phyloP scores from a whole-genome alignment of 2,797 vertebrate genomes.

The Leptatherina wallacei region DNA sequence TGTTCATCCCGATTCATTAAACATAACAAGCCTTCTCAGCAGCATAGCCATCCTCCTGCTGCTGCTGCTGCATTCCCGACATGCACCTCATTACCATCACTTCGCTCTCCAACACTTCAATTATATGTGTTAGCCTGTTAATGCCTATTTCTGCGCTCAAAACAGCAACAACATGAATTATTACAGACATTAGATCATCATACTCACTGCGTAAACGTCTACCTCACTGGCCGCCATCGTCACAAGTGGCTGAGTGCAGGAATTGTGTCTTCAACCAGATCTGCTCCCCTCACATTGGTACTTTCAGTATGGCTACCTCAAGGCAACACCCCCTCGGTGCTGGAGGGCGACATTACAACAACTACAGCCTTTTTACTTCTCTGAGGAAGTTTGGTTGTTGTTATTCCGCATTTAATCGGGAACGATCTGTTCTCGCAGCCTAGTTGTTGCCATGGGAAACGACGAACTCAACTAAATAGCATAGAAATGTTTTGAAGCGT shows the following conservation, averaged over 20 bases:
- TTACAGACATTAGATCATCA: constrained; percentile 1
- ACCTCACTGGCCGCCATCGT: constrained; percentile 83
- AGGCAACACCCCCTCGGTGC: constrained; percentile 86
- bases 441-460: constrained; percentile 11
- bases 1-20: constrained; percentile 13
- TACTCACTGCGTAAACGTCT: constrained; percentile 79
- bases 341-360: constrained; percentile 70
- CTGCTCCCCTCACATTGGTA: constrained; percentile 69
- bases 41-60: constrained; percentile 1
- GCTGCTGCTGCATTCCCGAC: constrained; percentile 22
- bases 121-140: background rate
- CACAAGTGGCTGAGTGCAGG: constrained; percentile 48
- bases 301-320: constrained; percentile 90
- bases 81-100: constrained; percentile 10
- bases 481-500: background rate
- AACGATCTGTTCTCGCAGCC: background rate
- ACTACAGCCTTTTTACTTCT: background rate
- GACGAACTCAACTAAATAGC: background rate
- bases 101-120: constrained; percentile 29
- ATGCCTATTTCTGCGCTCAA: background rate
- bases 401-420: background rate
- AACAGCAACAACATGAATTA: background rate
- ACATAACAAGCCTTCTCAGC: constrained; percentile 14
- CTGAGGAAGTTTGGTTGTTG: background rate
- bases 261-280: constrained; percentile 40